These are phyloP conservation scores for Probosciger aterrimus DNA, from an alignment of 2,113 vertebrate species.

Conservation along the genomic window DNA sequence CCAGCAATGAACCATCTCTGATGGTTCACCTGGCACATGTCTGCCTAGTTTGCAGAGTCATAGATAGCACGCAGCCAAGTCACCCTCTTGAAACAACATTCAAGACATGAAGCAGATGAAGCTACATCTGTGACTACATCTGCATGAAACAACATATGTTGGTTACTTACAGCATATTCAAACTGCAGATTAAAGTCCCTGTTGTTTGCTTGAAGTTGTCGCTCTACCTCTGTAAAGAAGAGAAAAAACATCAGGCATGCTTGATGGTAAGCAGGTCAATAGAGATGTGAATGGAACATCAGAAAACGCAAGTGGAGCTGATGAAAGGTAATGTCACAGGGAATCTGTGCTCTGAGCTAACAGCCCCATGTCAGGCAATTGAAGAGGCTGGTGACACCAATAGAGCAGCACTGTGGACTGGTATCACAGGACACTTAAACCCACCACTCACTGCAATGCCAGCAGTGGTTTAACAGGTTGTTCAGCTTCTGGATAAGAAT, in stretches of 20 bases:
- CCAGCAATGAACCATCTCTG: not conserved
- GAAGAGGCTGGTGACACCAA: not conserved
- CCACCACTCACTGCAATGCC: not conserved
- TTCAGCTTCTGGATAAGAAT: not conserved
- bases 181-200: slow-evolving; percentile 81
- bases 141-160: not conserved
- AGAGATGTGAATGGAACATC: not conserved
- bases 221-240: slow-evolving; percentile 77
- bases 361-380: rapidly evolving
- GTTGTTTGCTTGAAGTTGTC: slow-evolving; percentile 86
- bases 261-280: not conserved
- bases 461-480: not conserved
- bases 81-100: not conserved
- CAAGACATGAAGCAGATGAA: not conserved
- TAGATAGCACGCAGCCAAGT: not conserved
- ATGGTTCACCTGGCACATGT: not conserved
- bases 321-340: not conserved
- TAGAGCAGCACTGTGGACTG: not conserved
- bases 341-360: not conserved
- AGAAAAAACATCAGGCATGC: not conserved
- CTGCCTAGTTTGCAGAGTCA: not conserved
- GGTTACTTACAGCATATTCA: slow-evolving; percentile 84
- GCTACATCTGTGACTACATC: not conserved
- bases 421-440: not conserved
- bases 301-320: not conserved